phyloP scores from a whole-genome alignment of 2,113 vertebrate genomes.

The mouse (Mus musculus) region GRCm39 chr17:61596001-61596500 shows the following conservation, averaged over 20 bases:
- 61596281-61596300: background rate
- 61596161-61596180: background rate
- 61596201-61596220: background rate
- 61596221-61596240: background rate
- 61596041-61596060: background rate
- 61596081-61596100: background rate
- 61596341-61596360: background rate
- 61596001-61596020: slow-evolving; percentile 18
- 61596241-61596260: background rate
- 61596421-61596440: background rate
- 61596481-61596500: background rate
- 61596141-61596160: background rate
- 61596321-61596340: background rate
- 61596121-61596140: background rate
- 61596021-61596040: background rate
- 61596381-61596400: background rate
- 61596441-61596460: background rate
- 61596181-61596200: background rate
- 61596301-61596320: background rate
- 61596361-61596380: background rate
- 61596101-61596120: background rate
- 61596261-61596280: background rate
- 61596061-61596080: background rate
- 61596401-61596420: background rate
- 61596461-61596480: background rate